A percentile compares a stretch with the other conserved stretches of the same genome.
Evolutionary conservation across 2,797 vertebrate species (phyloP).

Genomic region (Paramormyrops hopkinsi): DNA sequence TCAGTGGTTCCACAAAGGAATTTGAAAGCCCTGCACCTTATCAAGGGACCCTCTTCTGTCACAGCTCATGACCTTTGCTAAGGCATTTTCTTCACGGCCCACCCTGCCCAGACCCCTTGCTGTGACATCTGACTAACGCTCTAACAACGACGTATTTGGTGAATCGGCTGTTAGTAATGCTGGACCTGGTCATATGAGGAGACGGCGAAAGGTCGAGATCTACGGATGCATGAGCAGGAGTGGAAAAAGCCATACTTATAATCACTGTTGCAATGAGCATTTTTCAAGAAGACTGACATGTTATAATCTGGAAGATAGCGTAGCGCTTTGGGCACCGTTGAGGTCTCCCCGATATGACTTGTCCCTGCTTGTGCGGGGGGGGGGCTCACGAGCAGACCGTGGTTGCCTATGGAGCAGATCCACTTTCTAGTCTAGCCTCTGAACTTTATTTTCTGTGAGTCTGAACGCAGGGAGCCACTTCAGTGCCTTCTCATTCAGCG

Average conservation of each 20-base stretch:
- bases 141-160: background rate
- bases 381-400: background rate
- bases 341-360: background rate
- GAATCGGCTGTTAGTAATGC: background rate
- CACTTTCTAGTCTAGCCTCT: background rate
- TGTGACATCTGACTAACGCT: background rate
- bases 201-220: background rate
- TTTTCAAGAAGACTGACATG: background rate
- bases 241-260: too few species aligned
- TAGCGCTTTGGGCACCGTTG: background rate
- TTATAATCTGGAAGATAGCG: background rate
- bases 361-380: background rate
- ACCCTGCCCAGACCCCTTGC: background rate
- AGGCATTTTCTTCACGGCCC: background rate
- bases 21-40: background rate
- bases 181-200: background rate
- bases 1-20: background rate
- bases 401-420: background rate
- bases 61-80: background rate
- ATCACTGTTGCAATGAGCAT: background rate
- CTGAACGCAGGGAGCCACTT: conserved; percentile 18
- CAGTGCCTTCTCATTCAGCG: conserved; percentile 18
- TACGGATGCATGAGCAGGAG: background rate
- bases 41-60: background rate
- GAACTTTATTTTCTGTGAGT: background rate